Base-by-base conservation (phyloP, 1,140 invertebrate genomes). In the Rhynchophorus ferrugineus region DNA sequence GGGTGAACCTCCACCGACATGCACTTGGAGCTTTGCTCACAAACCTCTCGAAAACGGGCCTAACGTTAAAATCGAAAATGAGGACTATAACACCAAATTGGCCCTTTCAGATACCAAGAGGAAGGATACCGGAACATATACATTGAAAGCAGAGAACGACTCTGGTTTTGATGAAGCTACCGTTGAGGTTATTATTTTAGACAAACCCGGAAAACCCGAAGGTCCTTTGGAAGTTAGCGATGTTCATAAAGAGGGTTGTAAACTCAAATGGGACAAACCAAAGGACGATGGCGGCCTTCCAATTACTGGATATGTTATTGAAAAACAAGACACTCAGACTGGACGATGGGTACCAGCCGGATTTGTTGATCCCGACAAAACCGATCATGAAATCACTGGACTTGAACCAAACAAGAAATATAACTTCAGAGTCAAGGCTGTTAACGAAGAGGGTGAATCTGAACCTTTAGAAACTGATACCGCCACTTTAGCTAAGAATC, bases 361-460 rank as follows among this genome's bases (percentile, higher is more conserved):
- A 29, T 83, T 89, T 58, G 82, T 86, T n/a, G 87, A 91, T 67
- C 87, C 91, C 3, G 86, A 86, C 47, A 88, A 89, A 62, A 87
- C 87, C 0, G 89, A 94, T 61, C 80, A 86, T 57, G 82, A 86
- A 61, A 82, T 98, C 17, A 91, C 84, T 44, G 87, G 92, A 34
- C 75, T 99, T 9, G 87, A 93, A 72, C 90, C 91, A 39, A 88
- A 89, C 47, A 87, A 91, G 65, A 91, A 92, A 36, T 97, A 96
- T 66, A 85, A 95, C 59, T 98, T 98, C 79, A 78, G 95, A 51
- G 92, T 98, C 0, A 89, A 89, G 65, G 95, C 94, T 9, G 79
- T 91, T 0, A 98, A 98, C 71, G 92, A 95, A 62, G 93, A 95
- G 71, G 94, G 95, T 16, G 91, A 95, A 73, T 95, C 92, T 0